A percentile compares a stretch with the other conserved stretches of the same genome.
Conservation (phyloP, 2,888 invertebrate genomes). For the Xanthia togata region DNA sequence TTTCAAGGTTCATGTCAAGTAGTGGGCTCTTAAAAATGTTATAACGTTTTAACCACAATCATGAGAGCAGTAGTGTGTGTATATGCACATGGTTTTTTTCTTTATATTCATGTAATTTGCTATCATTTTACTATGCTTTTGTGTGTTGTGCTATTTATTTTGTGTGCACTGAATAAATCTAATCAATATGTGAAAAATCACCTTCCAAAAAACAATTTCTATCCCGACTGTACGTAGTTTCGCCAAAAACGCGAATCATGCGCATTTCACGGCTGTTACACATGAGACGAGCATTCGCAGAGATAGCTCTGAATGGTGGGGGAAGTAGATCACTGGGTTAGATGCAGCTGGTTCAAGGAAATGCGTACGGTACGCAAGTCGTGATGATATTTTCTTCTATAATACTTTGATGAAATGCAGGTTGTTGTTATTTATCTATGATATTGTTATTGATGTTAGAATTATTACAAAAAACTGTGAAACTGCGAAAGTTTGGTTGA, state of each 20-base stretch:
- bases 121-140: not conserved
- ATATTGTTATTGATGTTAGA: not conserved
- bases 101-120: not conserved
- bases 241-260: conserved; percentile 71
- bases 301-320: conserved; percentile 53
- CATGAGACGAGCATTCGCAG: conserved; percentile 65
- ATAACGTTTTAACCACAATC: not conserved
- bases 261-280: conserved; percentile 76
- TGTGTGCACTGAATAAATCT: not conserved
- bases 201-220: conserved; percentile 32
- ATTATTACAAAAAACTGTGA: not conserved
- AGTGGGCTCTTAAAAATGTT: too few species aligned
- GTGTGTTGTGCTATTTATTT: not conserved
- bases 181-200: not conserved
- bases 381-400: conserved; percentile 55
- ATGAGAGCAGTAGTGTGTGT: not conserved
- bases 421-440: not conserved
- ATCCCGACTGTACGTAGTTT: conserved; percentile 59
- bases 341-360: conserved; percentile 61
- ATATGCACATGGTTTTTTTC: not conserved
- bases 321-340: conserved; percentile 82
- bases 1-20: too few species aligned
- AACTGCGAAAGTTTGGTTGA: too few species aligned
- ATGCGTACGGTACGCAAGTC: conserved; percentile 61
- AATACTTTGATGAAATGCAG: conserved; percentile 24